Conservation (phyloP, 1,140 invertebrate species). For the Lordiphosa mommai region DNA sequence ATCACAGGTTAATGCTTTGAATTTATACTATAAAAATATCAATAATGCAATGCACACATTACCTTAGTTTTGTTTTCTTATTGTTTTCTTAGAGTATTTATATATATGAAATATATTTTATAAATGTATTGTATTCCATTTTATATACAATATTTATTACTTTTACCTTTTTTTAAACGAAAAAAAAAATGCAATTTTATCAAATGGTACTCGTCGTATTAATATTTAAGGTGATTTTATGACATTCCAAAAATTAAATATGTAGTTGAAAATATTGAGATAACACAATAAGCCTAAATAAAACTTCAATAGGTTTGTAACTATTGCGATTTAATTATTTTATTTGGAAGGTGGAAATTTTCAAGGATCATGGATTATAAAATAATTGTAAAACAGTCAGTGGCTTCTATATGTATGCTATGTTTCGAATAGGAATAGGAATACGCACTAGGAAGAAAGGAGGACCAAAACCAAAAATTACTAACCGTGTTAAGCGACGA, state of each 20-base stretch:
- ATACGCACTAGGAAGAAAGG: no score
- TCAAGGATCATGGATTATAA: no score
- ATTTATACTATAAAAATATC: constrained; percentile 26
- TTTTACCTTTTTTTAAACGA: constrained; percentile 37
- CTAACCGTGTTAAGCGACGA: no score
- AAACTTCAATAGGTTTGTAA: constrained; percentile 38
- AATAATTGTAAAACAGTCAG: no score
- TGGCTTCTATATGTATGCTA: no score
- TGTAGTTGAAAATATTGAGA: constrained; percentile 48
- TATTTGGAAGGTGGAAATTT: no score
- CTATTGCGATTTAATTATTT: neutral
- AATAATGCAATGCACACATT: constrained; percentile 47
- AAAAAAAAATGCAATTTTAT: constrained; percentile 29
- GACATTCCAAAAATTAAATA: constrained; percentile 72
- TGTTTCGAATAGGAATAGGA: no score
- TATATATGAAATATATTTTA: no score
- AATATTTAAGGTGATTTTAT: constrained; percentile 61
- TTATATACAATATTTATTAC: constrained; percentile 37
- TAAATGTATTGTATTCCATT: no score
- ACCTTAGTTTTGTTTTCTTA: constrained; percentile 26
- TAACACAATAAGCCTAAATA: constrained; percentile 30
- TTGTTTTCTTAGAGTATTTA: neutral
- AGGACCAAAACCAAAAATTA: no score
- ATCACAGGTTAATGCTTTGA: constrained; percentile 37
- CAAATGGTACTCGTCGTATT: constrained; percentile 31